Evolutionary conservation across 2,888 invertebrate genomes (phyloP).

Genomic region (Myopa tessellatipennis): DNA sequence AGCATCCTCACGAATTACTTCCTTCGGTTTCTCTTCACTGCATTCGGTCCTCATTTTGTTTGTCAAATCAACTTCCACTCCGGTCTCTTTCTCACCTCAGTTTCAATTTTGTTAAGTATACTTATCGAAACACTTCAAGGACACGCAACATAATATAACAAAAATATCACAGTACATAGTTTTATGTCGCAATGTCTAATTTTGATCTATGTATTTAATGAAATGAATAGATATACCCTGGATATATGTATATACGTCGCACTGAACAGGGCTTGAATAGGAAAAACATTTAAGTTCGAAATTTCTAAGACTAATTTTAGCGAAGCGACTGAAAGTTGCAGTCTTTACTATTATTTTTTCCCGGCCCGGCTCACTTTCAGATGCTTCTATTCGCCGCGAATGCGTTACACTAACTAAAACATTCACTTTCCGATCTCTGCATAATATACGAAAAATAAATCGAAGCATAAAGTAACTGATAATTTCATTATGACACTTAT

Average conservation of each 20-base stretch:
- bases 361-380: background rate
- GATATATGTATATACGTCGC: too few species aligned
- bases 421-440: conserved; percentile 56
- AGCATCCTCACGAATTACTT: conserved; percentile 61
- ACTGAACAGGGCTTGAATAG: too few species aligned
- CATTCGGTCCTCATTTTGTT: conserved; percentile 39
- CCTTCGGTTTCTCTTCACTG: conserved; percentile 54
- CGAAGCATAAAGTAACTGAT: conserved; percentile 31
- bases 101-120: too few species aligned
- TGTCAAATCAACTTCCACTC: too few species aligned
- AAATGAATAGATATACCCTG: too few species aligned
- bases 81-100: too few species aligned
- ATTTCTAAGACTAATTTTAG: too few species aligned
- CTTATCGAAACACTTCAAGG: conserved; percentile 1
- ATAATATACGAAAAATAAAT: conserved; percentile 55
- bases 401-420: conserved; percentile 63
- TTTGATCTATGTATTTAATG: too few species aligned
- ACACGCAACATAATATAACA: background rate
- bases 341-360: background rate
- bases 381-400: conserved; percentile 53
- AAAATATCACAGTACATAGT: background rate
- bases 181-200: too few species aligned
- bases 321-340: too few species aligned
- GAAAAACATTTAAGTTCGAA: too few species aligned
- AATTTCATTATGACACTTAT: conserved; percentile 23